Evolutionary conservation across 2,888 invertebrate genomes (phyloP).

Genomic region (Campoplex capitator): DNA sequence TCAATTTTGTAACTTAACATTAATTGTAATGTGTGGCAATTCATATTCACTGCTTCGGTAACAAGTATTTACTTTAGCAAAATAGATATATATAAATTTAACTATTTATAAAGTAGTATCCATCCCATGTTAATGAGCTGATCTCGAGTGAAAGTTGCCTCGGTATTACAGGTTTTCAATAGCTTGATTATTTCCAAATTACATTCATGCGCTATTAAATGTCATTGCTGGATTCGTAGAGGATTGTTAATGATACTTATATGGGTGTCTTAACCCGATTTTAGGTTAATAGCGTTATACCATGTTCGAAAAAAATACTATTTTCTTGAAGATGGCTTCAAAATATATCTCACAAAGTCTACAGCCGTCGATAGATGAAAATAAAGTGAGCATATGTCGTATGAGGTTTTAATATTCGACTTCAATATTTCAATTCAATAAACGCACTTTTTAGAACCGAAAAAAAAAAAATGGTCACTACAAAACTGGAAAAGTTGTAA

Average conservation of each 20-base stretch:
- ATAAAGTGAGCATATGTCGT: background rate
- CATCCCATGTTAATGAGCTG: conserved; percentile 8
- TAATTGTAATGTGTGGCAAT: background rate
- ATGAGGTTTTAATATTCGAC: background rate
- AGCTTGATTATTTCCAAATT: conserved; percentile 33
- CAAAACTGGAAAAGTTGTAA: background rate
- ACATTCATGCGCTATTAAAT: conserved; percentile 20
- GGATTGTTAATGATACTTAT: background rate
- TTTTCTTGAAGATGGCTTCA: background rate
- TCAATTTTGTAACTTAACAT: background rate
- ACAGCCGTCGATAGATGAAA: background rate
- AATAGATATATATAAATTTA: conserved; percentile 8
- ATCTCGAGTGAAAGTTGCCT: conserved; percentile 41
- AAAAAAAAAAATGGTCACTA: background rate
- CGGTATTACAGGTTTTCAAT: conserved; percentile 32
- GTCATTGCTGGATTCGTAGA: conserved; percentile 7
- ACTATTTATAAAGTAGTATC: conserved; percentile 8
- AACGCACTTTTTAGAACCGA: too few relatives aligned
- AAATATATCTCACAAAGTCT: background rate
- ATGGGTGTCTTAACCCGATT: background rate
- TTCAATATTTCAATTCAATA: background rate
- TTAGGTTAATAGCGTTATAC: conserved; percentile 1
- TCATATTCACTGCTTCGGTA: background rate
- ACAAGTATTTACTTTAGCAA: background rate
- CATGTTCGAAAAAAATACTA: background rate